phyloP scores from a whole-genome alignment of 2,797 vertebrate genomes.

The Smutsia gigantea region DNA sequence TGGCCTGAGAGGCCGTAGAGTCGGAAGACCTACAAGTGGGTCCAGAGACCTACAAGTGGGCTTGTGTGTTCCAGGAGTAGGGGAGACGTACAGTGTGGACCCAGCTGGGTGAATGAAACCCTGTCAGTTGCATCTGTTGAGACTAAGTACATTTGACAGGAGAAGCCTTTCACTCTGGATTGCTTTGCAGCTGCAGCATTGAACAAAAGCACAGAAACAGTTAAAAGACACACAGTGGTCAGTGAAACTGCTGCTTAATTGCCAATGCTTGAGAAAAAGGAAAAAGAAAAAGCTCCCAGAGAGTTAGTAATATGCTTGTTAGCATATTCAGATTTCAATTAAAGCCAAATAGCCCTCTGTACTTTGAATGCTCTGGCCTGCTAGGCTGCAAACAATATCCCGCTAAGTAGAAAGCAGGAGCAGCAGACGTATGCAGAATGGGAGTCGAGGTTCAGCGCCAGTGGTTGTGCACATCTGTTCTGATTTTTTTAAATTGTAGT shows the following conservation, averaged over 20 bases:
- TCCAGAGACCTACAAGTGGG: neutral
- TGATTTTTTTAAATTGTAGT: constrained; percentile 75
- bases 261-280: constrained; percentile 53
- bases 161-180: constrained; percentile 8
- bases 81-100: neutral
- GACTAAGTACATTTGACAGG: neutral
- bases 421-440: neutral
- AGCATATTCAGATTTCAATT: constrained; percentile 55
- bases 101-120: neutral
- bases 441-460: neutral
- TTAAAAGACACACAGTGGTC: constrained; percentile 74
- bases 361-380: neutral
- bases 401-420: constrained; percentile 38
- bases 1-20: neutral
- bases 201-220: constrained; percentile 69
- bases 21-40: neutral
- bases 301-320: constrained; percentile 61
- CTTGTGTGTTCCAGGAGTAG: neutral
- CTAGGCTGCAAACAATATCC: constrained; percentile 39
- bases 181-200: constrained; percentile 72
- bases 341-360: constrained; percentile 37
- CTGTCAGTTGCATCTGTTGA: neutral
- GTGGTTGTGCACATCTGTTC: constrained; percentile 78
- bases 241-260: constrained; percentile 68
- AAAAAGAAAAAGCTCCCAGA: constrained; percentile 58